phyloP scores from a whole-genome alignment of 1,140 invertebrate species.

The Conus betulinus region DNA sequence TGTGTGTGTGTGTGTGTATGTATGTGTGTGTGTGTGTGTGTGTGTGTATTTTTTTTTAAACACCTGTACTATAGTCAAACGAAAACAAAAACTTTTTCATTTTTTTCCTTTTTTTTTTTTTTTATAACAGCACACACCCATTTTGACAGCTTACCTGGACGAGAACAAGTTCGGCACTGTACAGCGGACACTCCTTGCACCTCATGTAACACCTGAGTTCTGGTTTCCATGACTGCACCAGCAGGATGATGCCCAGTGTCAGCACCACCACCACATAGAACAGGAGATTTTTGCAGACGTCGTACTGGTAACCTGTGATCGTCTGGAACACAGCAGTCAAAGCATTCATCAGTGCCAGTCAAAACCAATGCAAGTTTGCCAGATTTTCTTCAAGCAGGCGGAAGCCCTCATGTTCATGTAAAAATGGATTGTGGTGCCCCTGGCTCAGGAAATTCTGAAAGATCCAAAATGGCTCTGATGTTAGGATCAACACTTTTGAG shows the following conservation, averaged over 20 bases:
- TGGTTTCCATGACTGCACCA: slow-evolving; percentile 92
- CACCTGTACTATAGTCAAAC: too few species aligned
- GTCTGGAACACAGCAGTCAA: slow-evolving; percentile 39
- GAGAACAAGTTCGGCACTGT: slow-evolving; percentile 85
- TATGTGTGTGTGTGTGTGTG: too few species aligned
- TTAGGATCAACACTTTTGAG: too few species aligned
- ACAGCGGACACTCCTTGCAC: slow-evolving; percentile 82
- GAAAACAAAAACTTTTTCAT: too few species aligned
- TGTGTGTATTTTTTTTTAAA: too few species aligned
- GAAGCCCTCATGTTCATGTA: background rate
- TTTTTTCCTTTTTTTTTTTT: too few species aligned
- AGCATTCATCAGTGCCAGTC: background rate
- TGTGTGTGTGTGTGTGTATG: too few species aligned
- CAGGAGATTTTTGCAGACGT: slow-evolving; percentile 49
- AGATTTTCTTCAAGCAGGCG: background rate
- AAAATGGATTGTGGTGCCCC: background rate
- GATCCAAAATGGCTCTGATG: too few species aligned
- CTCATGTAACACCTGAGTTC: slow-evolving; percentile 86
- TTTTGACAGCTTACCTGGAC: slow-evolving; percentile 80
- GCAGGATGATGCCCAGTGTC: slow-evolving; percentile 84
- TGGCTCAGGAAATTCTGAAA: background rate
- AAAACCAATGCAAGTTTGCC: background rate
- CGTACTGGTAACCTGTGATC: slow-evolving; percentile 56
- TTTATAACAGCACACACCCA: too few species aligned
- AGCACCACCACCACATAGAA: slow-evolving; percentile 79